Conservation (phyloP, 92 coral and sea anemone genomes). For the Heteractis magnifica region DNA sequence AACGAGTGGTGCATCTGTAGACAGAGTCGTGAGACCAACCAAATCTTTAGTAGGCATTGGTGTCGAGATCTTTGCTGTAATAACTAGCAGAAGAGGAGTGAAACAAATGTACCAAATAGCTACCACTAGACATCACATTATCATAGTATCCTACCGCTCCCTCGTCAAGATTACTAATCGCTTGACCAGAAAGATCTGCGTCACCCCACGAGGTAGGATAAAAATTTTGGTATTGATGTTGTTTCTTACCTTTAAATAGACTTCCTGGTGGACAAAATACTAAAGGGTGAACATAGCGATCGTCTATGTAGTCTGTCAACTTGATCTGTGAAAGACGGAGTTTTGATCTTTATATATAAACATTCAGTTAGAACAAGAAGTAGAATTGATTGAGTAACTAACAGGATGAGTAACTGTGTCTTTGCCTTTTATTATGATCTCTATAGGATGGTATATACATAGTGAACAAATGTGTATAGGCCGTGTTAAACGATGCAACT, state of each 20-base stretch:
- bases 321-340: too few relatives aligned
- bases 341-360: too few relatives aligned
- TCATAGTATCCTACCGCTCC: background rate
- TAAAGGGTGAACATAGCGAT: too few relatives aligned
- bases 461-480: background rate
- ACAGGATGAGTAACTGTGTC: too few relatives aligned
- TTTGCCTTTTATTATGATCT: too few relatives aligned
- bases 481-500: background rate
- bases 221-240: background rate
- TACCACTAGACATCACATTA: conserved; percentile 16
- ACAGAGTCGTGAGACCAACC: conserved; percentile 41
- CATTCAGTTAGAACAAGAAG: too few relatives aligned
- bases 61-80: conserved; percentile 29
- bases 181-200: conserved; percentile 25
- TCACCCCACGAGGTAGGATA: conserved; percentile 12
- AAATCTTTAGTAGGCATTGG: conserved; percentile 29
- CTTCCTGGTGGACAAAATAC: too few relatives aligned
- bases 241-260: background rate
- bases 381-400: too few relatives aligned
- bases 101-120: background rate
- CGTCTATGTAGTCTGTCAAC: too few relatives aligned
- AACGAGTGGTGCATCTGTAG: conserved; percentile 60
- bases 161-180: background rate
- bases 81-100: conserved; percentile 1
- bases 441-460: too few relatives aligned